Base-by-base conservation (phyloP, 1,140 invertebrate species). In the Limonius californicus region DNA sequence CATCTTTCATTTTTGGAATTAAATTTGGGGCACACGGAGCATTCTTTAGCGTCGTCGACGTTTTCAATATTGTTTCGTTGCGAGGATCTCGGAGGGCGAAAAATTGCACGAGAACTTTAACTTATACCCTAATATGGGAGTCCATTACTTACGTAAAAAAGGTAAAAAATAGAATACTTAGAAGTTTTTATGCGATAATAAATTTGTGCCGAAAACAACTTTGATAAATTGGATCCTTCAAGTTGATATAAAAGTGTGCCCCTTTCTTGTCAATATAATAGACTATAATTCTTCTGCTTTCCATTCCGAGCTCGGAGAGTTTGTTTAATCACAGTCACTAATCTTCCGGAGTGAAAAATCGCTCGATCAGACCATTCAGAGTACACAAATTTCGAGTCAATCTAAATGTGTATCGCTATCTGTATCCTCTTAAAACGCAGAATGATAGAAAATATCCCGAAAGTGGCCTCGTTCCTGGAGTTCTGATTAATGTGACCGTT, bases 231-330 rank as follows among this genome's bases (percentile, higher is more conserved):
- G 45, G 16, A 19, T 19, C 4, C 45, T 50, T 50, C 45, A 50
- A 50, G 16, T 50, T 50, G 45, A 50, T 50, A 50, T 50, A 50
- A 50, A 50, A 50, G 45, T 50, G 45, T 50, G 54, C 55, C 54
- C 60, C 55, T 56, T 65, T 62, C 57, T 62, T 68, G 66, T 68
- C 63, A 68, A 68, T 68, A 68, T 68, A 68, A 68, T 68, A 63
- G 66, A 61, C 66, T 56, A 68, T 68, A 68, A 68, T 63, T 68
- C 66, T 68, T 57, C 54, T 65, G 62, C 54, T 63, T 68, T 62
- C 62, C 64, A 63, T 68, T 65, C 59, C 50, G 21, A 61, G 61
- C 58, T 45, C 43, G 62, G 59, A 63, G 60, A 61, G 63, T 56
- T 63, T 57, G 60, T 61, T 68, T 68, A 68, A 68, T 65, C 66